Evolutionary conservation across 2,888 invertebrate genomes (phyloP), one percentile per base, ranked within the genome.

Genomic region (Anorthoa munda): DNA sequence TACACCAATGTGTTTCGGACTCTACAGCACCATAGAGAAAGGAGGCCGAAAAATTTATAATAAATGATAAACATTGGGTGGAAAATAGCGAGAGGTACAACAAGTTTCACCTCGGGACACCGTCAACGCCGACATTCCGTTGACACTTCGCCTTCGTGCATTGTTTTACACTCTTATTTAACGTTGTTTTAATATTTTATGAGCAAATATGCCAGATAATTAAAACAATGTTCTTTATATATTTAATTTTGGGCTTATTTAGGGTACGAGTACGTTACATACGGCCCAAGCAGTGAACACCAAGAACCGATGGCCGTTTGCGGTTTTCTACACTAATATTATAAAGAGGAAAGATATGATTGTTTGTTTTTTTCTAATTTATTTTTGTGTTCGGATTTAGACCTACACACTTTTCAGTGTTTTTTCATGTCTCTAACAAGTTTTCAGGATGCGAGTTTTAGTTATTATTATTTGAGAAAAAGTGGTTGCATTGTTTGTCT

Each of bases 81-180:
- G 45, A 70, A 82, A 69, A 58, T 68, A 31, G n/a, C 26, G 55
- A 48, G 56, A 67, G 51, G 66, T 55, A 51, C 46, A 61, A 68
- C 67, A 48, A 67, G 72, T 79, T 79, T 56, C 79, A 73, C 79
- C 51, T 65, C 51, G 56, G 63, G n/a, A 59, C 56, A 59, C 66
- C 83, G 48, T 67, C 79, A 56, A 64, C 73, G 48, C 66, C 64
- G 48, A 79, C 50, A 82, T 79, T 82, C 66, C 56, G 73, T 82
- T 82, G 66, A 79, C 73, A 79, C 83, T 79, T 72, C 61, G 58
- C 21, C 63, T 82, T 64, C 63, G 59, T 59, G 79, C 63, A 72
- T 72, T 79, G 83, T 79, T 82, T 64, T 71, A 61, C 78, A 79
- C 12, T 66, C 61, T 77, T 71, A 77, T 70, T 70, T 69, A 82